These are phyloP conservation scores for Apis florea DNA, from an alignment of 1,140 invertebrate species.

Conservation along the genomic window DNA sequence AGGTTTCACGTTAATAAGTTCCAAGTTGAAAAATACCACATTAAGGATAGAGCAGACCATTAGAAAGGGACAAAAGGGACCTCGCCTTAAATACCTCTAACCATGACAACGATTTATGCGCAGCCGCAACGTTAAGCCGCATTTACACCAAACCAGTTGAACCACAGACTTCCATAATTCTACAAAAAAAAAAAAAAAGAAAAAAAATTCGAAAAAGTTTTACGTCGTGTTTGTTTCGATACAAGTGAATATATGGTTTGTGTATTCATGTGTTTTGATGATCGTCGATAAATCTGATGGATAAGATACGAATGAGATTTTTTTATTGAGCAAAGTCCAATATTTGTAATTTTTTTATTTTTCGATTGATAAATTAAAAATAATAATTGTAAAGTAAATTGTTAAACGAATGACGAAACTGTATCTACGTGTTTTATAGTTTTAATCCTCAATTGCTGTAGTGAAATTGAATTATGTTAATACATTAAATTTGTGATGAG, in stretches of 20 bases:
- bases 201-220: not conserved
- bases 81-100: constrained; percentile 32
- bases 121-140: constrained; percentile 18
- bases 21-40: constrained; percentile 14
- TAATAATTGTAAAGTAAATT: too few species aligned
- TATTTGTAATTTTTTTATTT: not conserved
- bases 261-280: not conserved
- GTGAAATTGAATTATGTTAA: too few species aligned
- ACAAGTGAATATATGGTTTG: not conserved
- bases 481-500: too few species aligned
- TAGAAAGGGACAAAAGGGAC: constrained; percentile 33
- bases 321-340: not conserved
- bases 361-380: not conserved
- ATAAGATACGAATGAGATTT: not conserved
- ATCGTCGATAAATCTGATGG: not conserved
- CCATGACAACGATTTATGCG: constrained; percentile 27
- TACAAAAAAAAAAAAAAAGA: not conserved
- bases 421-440: too few species aligned
- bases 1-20: constrained; percentile 24
- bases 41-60: constrained; percentile 23
- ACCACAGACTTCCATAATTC: constrained; percentile 2
- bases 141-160: constrained; percentile 34
- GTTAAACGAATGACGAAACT: too few species aligned
- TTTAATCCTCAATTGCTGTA: too few species aligned
- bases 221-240: not conserved